A percentile compares a stretch with the other conserved stretches of the same genome.
Conservation (phyloP, 2,888 invertebrate genomes). For the Drosophila vallismaia region DNA sequence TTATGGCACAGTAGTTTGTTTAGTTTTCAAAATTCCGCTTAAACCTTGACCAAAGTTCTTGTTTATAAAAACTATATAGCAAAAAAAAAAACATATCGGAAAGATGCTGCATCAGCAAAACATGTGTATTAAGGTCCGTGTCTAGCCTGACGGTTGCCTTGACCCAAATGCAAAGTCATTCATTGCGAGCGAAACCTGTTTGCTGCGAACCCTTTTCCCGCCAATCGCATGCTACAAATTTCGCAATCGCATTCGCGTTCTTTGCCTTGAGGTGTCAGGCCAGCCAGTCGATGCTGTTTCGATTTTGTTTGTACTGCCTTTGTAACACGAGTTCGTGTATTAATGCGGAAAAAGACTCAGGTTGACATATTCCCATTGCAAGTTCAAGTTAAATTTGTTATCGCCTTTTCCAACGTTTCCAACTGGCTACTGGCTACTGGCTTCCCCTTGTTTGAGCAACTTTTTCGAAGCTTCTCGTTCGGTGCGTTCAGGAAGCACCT, state of each 20-base stretch:
- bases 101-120: conserved; percentile 28
- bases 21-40: conserved; percentile 26
- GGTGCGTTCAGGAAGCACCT: conserved; percentile 80
- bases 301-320: conserved; percentile 12
- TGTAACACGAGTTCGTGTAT: conserved; percentile 32
- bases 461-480: conserved; percentile 58
- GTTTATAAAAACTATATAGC: conserved; percentile 9
- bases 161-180: conserved; percentile 70
- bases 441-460: conserved; percentile 58
- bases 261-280: conserved; percentile 67
- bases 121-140: conserved; percentile 18
- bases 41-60: not conserved
- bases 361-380: conserved; percentile 60
- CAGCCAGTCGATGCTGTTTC: conserved; percentile 19
- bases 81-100: conserved; percentile 1
- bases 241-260: conserved; percentile 69
- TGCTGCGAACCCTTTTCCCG: conserved; percentile 69
- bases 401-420: conserved; percentile 68
- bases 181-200: conserved; percentile 69
- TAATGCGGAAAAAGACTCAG: conserved; percentile 64
- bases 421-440: too few species aligned
- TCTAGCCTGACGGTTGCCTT: conserved; percentile 70
- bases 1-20: conserved; percentile 40
- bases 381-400: conserved; percentile 73
- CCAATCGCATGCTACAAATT: conserved; percentile 51